Evolutionary conservation across 1,140 invertebrate species (phyloP).

Genomic region (Macrobrachium nipponense): DNA sequence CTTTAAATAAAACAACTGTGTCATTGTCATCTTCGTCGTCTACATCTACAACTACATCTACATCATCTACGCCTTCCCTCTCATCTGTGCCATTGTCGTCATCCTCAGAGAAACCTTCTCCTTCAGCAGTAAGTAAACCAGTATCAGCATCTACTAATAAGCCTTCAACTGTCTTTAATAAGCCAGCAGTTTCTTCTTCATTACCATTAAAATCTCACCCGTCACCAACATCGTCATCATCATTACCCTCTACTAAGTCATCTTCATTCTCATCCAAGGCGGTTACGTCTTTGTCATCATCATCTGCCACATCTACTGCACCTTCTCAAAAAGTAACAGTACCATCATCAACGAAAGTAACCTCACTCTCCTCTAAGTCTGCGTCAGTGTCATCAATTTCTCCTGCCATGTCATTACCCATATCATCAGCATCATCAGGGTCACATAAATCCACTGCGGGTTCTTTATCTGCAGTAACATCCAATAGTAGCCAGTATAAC

Average conservation of each 20-base stretch:
- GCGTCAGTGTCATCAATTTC: background rate
- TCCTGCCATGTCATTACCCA: background rate
- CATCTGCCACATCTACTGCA: background rate
- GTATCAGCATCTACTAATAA: background rate
- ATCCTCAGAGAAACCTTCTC: background rate
- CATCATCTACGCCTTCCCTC: background rate
- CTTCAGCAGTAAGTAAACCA: background rate
- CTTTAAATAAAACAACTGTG: background rate
- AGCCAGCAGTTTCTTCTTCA: no score
- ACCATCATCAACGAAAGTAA: background rate
- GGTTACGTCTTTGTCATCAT: background rate
- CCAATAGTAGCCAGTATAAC: no score
- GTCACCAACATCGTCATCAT: background rate
- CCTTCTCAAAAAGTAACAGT: background rate
- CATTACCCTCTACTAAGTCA: background rate
- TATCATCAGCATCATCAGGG: conserved; percentile 23
- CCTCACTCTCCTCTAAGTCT: background rate
- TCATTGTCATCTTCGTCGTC: conserved; percentile 8
- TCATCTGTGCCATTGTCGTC: background rate
- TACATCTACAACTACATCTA: background rate
- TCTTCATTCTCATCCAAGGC: background rate
- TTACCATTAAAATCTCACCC: background rate
- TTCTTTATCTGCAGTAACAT: no score
- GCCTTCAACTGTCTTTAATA: no score
- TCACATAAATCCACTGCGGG: background rate